Evolutionary conservation across 2,888 invertebrate species (phyloP), one percentile per base, ranked within the genome.

Genomic region (Hemithea aestivaria): DNA sequence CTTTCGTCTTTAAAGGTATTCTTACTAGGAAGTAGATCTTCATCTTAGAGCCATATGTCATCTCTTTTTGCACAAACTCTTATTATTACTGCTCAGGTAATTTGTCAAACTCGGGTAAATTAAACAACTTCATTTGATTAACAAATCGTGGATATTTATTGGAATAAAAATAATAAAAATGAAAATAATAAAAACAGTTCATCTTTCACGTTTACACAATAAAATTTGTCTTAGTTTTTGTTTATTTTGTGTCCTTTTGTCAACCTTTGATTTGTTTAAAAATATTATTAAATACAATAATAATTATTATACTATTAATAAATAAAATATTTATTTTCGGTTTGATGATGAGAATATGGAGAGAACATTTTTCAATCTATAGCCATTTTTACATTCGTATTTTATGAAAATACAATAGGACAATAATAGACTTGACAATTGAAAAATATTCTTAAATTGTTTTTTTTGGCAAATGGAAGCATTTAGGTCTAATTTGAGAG

Each of bases 121-220:
- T 40, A 82, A 85, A 84, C 73, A 66, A 68, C 59, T 29, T 56
- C 23, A 43, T 35, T 51, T 78, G 66, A 78, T 85, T 87, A 87
- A 87, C 87, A 87, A 87, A 87, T 87, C 80, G 70, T 85, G 87
- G 87, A 87, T 87, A 87, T 87, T 87, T 87, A 87, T 84, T 87
- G 87, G 84, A 85, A 87, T 85, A 85, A 87, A 84, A 87, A 85
- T 85, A 85, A 82, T 83, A 85, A 85, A 84, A 85, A 85, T 79
- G 78, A 83, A 85, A 85, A 84, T 84, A 87, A 85, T 87, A 85
- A 87, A 87, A 87, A 87, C 87, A 87, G 85, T 83, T 84, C 74
- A 75, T 83, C 82, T 84, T 83, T 83, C 78, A 85, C 77, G 57
- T 78, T 81, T 82, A 84, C 87, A 81, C 77, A 74, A 85, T 87